Evolutionary conservation across 1,140 invertebrate genomes (phyloP), one percentile per base, ranked within the genome.

Genomic region (Linepithema humile): DNA sequence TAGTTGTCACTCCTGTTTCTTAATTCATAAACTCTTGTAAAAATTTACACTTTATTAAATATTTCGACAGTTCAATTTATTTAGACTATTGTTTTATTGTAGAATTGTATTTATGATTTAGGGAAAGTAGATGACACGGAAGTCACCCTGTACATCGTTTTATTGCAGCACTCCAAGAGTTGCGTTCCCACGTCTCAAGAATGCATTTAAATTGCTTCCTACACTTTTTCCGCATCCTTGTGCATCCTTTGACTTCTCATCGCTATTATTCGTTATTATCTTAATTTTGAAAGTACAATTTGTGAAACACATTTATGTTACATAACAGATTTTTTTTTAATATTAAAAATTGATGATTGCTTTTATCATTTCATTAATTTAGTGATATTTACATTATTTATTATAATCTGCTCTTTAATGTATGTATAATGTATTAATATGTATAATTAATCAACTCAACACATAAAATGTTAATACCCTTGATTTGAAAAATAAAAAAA

Each of bases 151-250:
- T 77, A 65, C 50, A 72, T 57, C 12, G 40, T 59, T 82, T 82
- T 73, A 74, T 72, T 45, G 50, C 55, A 2, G 53, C 48, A 7
- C 38, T 2, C 26, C 32, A 29, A 15, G 70, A 74, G 29, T n/a
- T 35, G 50, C 70, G 78, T 40, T 82, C 78, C 78, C 78, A 82
- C 69, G 78, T 73, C 40, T 73, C 43, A 38, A 59, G 78, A 82
- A 82, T 82, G 55, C 69, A 45, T 32, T 82, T 59, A 38, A n/a
- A 65, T 80, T 32, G 40, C 69, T 82, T 82, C 78, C 78, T 82
- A 29, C 67, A 35, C 26, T n/a, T 73, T 73, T 82, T 72, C 78
- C 70, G 60, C 43, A 77, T 82, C 69, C 55, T 74, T 43, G 43
- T 73, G 40, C 78, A 48, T n/a, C 26, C 4, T 32, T 32, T 10